Base-by-base conservation (phyloP, 2,888 invertebrate species). In the Allophyes oxyacanthae region DNA sequence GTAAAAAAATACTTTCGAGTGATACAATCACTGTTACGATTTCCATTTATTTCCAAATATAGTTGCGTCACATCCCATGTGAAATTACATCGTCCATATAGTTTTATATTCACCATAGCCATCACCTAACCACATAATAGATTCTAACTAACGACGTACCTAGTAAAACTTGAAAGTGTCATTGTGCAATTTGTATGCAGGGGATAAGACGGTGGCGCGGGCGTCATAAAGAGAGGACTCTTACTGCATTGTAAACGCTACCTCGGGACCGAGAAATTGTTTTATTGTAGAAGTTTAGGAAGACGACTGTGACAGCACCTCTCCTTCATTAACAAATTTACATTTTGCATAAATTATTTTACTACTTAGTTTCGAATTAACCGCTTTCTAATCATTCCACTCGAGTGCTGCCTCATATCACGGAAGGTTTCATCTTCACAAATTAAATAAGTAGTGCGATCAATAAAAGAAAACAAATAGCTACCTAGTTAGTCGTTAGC, bases 171-270 rank as follows among this genome's bases (percentile, higher is more conserved):
- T 79, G 86, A 87, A 89, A 91, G 89, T 86, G 85, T 81, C 83
- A 68, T 72, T 66, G 53, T 76, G 77, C 82, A 81, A 90, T 91
- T 89, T 86, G 88, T 91, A 92, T 90, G 88, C 91, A 77, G 79
- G 74, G 78, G 77, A 81, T 83, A 76, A 78, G 72, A 63, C 81
- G 75, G 55, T 72, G 75, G 78, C 81, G 75, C 54, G 72, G 75
- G 78, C 81, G 86, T 84, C 87, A 87, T 90, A 90, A 90, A 88
- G 79, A 72, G 78, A 78, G 77, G 75, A 83, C 85, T 79, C 77
- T 79, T 79, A 81, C 81, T 87, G 91, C 90, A 88, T 89, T 86
- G 86, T 84, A 86, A 89, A 76, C 78, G 79, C 69, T 76, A 79
- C 72, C 78, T 78, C 61, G 73, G 64, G 41, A 72, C 57, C 69